Percentiles rank a stretch among this genome's conserved stretches.
These are phyloP conservation scores for Tenthredo scrophulariae DNA, from an alignment of 2,888 invertebrate genomes.

Conservation along the genomic window DNA sequence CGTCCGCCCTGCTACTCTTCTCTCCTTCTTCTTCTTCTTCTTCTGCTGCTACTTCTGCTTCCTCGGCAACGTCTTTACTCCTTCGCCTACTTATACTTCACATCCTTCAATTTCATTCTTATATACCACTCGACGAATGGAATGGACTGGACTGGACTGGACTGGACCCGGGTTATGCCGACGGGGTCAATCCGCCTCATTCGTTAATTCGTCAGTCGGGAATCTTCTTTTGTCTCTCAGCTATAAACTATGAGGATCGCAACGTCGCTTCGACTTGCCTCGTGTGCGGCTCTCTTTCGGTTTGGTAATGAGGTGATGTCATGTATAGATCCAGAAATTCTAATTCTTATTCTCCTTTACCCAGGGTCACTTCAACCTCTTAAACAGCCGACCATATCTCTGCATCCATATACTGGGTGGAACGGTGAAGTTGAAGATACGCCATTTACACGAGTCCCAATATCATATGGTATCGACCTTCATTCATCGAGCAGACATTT, in stretches of 20 bases:
- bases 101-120: slow-evolving; percentile 64
- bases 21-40: slow-evolving; percentile 60
- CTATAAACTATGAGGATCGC: slow-evolving; percentile 44
- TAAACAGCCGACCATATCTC: not conserved
- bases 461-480: not conserved
- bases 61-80: slow-evolving; percentile 48
- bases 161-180: slow-evolving; percentile 62
- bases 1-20: slow-evolving; percentile 60
- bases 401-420: slow-evolving; percentile 12
- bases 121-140: slow-evolving; percentile 13
- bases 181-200: slow-evolving; percentile 71
- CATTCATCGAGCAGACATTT: not conserved
- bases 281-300: slow-evolving; percentile 61
- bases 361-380: slow-evolving; percentile 8
- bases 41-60: slow-evolving; percentile 54
- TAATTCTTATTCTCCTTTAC: not conserved
- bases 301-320: slow-evolving; percentile 61
- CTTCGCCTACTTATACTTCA: slow-evolving; percentile 56
- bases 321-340: slow-evolving; percentile 47
- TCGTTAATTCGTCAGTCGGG: slow-evolving; percentile 63
- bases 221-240: slow-evolving; percentile 49
- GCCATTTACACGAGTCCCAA: not conserved
- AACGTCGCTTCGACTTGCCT: slow-evolving; percentile 66
- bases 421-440: not conserved
- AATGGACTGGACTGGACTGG: not conserved